Percentiles rank a stretch among this genome's conserved stretches.
These are phyloP conservation scores for Pocota personata DNA, from an alignment of 2,888 invertebrate species.

Conservation along the genomic window DNA sequence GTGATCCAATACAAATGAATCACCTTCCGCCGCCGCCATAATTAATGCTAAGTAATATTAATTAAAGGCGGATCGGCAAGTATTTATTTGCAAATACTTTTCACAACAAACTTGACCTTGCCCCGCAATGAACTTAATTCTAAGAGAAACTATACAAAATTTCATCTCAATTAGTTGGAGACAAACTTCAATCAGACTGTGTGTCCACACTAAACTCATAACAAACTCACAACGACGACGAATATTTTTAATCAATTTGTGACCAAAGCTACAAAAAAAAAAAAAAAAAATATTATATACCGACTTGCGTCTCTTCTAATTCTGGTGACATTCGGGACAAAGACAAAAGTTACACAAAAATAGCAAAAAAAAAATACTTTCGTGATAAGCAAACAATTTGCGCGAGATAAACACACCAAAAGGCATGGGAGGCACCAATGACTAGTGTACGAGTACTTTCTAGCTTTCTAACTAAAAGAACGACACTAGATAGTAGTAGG, in stretches of 20 bases:
- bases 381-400: slow-evolving; percentile 55
- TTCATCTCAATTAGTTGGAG: not conserved
- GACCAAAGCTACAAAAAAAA: slow-evolving; percentile 7
- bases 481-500: not conserved
- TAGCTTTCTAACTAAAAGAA: slow-evolving; percentile 24
- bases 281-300: too few species aligned
- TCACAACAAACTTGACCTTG: slow-evolving; percentile 27
- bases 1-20: slow-evolving; percentile 27
- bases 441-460: slow-evolving; percentile 46
- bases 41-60: not conserved
- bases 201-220: too few species aligned
- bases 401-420: slow-evolving; percentile 44
- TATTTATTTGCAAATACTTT: not conserved
- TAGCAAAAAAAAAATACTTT: not conserved
- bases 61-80: not conserved
- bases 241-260: not conserved
- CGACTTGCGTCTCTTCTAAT: not conserved
- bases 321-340: slow-evolving; percentile 6
- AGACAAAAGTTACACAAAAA: slow-evolving; percentile 31
- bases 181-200: not conserved
- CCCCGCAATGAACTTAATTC: not conserved
- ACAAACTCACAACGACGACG: not conserved
- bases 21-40: not conserved
- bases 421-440: slow-evolving; percentile 13
- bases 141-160: not conserved